phyloP scores from a whole-genome alignment of 2,888 invertebrate species.

The Volucella inanis region DNA sequence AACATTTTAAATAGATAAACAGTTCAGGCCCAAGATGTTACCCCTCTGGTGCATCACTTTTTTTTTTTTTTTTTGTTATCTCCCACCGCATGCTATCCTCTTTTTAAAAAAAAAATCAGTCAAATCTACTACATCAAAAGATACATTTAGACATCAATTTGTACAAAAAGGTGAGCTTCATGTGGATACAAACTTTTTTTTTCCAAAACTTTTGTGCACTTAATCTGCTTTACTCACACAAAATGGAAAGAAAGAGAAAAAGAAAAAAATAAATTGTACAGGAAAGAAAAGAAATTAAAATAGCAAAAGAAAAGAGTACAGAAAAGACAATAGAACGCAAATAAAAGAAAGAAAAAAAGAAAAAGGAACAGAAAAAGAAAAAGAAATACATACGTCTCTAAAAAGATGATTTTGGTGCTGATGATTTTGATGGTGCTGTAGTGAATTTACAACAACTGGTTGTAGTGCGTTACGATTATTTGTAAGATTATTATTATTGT shows the following conservation, averaged over 20 bases:
- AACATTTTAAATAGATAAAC: background rate
- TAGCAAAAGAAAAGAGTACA: conserved; percentile 6
- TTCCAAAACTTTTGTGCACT: conserved; percentile 51
- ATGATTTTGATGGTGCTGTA: conserved; percentile 83
- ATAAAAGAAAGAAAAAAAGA: conserved; percentile 18
- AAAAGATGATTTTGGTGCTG: conserved; percentile 83
- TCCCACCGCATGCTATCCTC: conserved; percentile 28
- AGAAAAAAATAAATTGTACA: background rate
- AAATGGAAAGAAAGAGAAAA: background rate
- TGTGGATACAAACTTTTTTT: background rate
- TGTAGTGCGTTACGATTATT: conserved; percentile 79
- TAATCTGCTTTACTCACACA: conserved; percentile 40
- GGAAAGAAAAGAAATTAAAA: background rate
- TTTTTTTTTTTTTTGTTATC: background rate
- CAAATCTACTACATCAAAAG: conserved; percentile 26
- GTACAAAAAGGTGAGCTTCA: conserved; percentile 15
- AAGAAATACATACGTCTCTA: conserved; percentile 83
- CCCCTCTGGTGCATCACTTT: background rate
- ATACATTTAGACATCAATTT: conserved; percentile 54
- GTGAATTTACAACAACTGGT: conserved; percentile 83
- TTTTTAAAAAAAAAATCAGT: background rate
- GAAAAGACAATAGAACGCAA: background rate
- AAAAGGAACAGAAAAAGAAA: conserved; percentile 45
- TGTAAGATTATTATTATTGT: conserved; percentile 77
- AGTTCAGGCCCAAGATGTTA: background rate